Base-by-base conservation (phyloP, 2,797 vertebrate species). In the Tragelaphus eurycerus region DNA sequence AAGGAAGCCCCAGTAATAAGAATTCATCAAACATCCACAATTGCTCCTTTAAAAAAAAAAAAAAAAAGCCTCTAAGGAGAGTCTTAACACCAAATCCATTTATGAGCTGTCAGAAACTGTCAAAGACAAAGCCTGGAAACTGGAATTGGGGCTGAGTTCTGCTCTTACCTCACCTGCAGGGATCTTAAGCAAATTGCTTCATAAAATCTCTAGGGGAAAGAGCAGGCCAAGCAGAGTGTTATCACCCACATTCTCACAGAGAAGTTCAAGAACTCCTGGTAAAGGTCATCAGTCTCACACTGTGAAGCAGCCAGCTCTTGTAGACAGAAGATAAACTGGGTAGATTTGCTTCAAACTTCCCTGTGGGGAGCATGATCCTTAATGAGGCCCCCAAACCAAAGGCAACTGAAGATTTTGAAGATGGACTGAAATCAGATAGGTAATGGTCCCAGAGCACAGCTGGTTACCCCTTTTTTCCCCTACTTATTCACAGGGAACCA, bases 21-120 rank as follows among this genome's bases (percentile, higher is more conserved):
- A 97, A 93, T 97, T 93, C 94, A 97, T 96, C 90, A 95, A 95
- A 96, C 93, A 96, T 87, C 92, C 60, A 64, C 96, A 96, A 95
- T 91, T 95, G 85, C 85, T 95, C 74, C 85, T 93, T 96, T 89
- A 17, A n/a, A 71, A 71, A 43, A 25, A 67, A 85, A 60, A 60
- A 83, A 83, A 76, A 55, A 57, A 89, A 93, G 71, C 62, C 67
- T 97, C 95, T 83, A 81, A 91, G 86, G 91, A 90, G 57, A 93
- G 27, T 54, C 78, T 48, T 81, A 78, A 62, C 91, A 94, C 74
- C 60, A 74, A 78, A 19, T 50, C 50, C 48, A 79, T 88, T 96
- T 83, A 48, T 81, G 57, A 94, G 43, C 89, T 98, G 94, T 96
- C 93, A 93, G 92, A 94, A 87, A 93, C 31, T 50, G 52, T 50